Conservation (phyloP, 2,888 invertebrate species). For the Alviniconcha strummeri region DNA sequence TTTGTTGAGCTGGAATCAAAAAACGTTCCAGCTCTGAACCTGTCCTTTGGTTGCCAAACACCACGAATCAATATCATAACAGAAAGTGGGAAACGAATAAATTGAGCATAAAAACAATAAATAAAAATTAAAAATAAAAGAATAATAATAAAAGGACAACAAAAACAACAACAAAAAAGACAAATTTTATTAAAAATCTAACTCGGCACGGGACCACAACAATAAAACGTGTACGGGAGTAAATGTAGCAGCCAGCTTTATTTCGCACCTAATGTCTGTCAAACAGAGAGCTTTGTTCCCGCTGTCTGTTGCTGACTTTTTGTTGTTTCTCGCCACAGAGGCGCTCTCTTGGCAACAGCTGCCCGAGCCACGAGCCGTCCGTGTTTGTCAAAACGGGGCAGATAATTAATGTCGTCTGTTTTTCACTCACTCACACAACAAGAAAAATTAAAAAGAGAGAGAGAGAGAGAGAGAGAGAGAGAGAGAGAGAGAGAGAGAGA, state of each 20-base stretch:
- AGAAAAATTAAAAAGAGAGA: too few species aligned
- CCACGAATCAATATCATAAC: not conserved
- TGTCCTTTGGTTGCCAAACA: not conserved
- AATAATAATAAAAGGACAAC: not conserved
- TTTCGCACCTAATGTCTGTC: not conserved
- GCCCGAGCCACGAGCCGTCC: constrained; percentile 6
- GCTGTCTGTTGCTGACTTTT: constrained; percentile 6
- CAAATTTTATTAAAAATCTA: constrained; percentile 17
- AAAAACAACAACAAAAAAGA: not conserved
- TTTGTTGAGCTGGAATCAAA: not conserved
- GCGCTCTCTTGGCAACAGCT: constrained; percentile 26
- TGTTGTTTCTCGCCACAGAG: constrained; percentile 15
- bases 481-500: too few species aligned
- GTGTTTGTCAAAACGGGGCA: constrained; percentile 28
- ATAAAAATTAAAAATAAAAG: too few species aligned
- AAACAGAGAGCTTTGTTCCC: not conserved
- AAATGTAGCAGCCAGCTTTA: not conserved
- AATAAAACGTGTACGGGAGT: not conserved
- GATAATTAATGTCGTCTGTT: constrained; percentile 30
- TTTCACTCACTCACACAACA: constrained; percentile 22
- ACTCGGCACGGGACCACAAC: not conserved
- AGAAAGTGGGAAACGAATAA: too few species aligned
- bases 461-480: too few species aligned
- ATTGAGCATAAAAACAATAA: too few species aligned
- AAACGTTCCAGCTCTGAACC: not conserved